phyloP scores from a whole-genome alignment of 1,140 invertebrate genomes.

The Magallana ariakensis region DNA sequence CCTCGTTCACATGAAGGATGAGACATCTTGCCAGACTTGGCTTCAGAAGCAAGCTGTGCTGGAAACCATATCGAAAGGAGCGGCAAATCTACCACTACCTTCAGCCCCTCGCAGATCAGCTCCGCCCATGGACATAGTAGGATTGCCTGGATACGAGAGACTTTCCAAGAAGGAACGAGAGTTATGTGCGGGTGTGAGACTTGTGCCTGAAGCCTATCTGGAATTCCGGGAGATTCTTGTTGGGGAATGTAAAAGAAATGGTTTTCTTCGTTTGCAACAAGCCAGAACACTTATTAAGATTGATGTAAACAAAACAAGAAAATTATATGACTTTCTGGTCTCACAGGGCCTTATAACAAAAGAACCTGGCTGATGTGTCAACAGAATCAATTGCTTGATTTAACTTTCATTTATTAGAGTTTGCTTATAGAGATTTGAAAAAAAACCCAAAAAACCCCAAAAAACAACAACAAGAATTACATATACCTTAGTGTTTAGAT shows the following conservation, averaged over 20 bases:
- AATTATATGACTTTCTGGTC: constrained; percentile 91
- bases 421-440: too few relatives aligned
- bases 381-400: too few relatives aligned
- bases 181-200: constrained; percentile 87
- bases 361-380: constrained; percentile 46
- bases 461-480: too few relatives aligned
- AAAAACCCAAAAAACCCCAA: too few relatives aligned
- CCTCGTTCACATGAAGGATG: constrained; percentile 74
- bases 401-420: too few relatives aligned
- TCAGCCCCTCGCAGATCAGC: constrained; percentile 76
- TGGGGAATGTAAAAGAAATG: constrained; percentile 83
- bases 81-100: constrained; percentile 56
- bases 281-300: constrained; percentile 92
- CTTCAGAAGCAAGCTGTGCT: constrained; percentile 69
- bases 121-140: constrained; percentile 87
- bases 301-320: constrained; percentile 95
- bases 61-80: constrained; percentile 65
- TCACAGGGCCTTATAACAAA: constrained; percentile 85
- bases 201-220: constrained; percentile 88
- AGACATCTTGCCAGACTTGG: constrained; percentile 72
- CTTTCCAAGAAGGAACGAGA: constrained; percentile 87
- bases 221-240: constrained; percentile 88
- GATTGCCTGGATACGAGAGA: constrained; percentile 89
- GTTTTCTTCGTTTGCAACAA: constrained; percentile 87
- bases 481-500: too few relatives aligned